Percentiles rank a stretch among this genome's conserved stretches.
phyloP scores from a whole-genome alignment of 2,113 vertebrate species.

The Illadopsis cleaveri region DNA sequence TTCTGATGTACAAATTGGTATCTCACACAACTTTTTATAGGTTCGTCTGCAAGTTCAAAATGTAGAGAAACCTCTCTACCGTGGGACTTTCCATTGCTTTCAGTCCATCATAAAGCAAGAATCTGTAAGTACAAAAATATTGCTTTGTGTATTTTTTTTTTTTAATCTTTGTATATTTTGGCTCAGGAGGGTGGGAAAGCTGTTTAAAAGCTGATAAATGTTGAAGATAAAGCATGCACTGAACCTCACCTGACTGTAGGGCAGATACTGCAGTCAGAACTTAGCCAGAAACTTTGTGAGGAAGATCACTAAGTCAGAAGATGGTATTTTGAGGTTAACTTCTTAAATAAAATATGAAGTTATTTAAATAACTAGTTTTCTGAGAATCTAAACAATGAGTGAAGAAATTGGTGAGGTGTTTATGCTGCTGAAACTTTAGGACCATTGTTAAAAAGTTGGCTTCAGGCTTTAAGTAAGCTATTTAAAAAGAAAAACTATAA shows the following conservation, averaged over 20 bases:
- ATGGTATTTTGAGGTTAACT: background rate
- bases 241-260: background rate
- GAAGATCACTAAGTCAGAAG: background rate
- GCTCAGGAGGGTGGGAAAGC: background rate
- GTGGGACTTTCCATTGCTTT: conserved; percentile 94
- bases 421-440: background rate
- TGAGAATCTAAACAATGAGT: background rate
- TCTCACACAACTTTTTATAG: conserved; percentile 74
- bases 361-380: background rate
- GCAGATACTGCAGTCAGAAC: background rate
- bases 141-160: background rate
- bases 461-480: background rate
- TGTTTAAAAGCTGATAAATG: background rate
- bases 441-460: background rate
- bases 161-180: background rate
- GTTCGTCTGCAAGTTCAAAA: conserved; percentile 96
- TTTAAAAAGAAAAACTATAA: background rate
- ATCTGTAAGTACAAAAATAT: conserved; percentile 79
- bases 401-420: background rate
- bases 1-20: background rate
- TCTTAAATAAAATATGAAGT: background rate
- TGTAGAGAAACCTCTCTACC: conserved; percentile 88
- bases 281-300: background rate
- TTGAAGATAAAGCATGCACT: background rate
- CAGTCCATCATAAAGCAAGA: conserved; percentile 94